phyloP scores from a whole-genome alignment of 2,797 vertebrate genomes.

The Pagetopsis macropterus region DNA sequence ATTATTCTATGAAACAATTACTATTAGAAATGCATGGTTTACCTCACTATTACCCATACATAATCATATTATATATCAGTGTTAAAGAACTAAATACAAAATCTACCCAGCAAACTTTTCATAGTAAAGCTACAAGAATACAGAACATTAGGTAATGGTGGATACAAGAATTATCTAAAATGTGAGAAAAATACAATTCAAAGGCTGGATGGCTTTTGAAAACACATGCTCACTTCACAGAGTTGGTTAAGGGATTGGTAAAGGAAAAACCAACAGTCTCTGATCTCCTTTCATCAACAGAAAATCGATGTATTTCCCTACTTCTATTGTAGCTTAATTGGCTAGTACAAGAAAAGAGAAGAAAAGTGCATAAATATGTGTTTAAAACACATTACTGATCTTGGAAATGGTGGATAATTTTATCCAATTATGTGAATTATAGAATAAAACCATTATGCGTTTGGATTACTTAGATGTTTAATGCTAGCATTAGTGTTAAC shows the following conservation, averaged over 20 bases:
- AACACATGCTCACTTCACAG: constrained; percentile 4
- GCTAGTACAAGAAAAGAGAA: background rate
- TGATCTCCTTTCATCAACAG: background rate
- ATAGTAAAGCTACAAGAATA: constrained; percentile 19
- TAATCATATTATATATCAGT: background rate
- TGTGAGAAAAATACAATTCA: constrained; percentile 31
- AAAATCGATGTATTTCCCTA: background rate
- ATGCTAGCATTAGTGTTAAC: background rate
- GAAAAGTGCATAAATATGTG: background rate
- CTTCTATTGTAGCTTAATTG: constrained; percentile 1
- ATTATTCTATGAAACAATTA: background rate
- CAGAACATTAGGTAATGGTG: constrained; percentile 26
- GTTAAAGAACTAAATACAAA: constrained; percentile 17
- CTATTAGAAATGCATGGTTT: constrained; percentile 11
- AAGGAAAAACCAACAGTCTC: background rate
- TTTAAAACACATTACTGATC: background rate
- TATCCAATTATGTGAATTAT: background rate
- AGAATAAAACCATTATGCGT: background rate
- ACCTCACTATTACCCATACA: background rate
- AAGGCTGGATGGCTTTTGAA: constrained; percentile 26
- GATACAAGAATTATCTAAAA: constrained; percentile 6
- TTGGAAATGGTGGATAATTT: background rate
- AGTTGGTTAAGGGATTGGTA: background rate
- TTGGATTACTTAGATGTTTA: background rate
- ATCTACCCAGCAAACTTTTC: constrained; percentile 1